Base-by-base conservation (phyloP, 2,113 vertebrate genomes). In the Paradoxurus hermaphroditus region DNA sequence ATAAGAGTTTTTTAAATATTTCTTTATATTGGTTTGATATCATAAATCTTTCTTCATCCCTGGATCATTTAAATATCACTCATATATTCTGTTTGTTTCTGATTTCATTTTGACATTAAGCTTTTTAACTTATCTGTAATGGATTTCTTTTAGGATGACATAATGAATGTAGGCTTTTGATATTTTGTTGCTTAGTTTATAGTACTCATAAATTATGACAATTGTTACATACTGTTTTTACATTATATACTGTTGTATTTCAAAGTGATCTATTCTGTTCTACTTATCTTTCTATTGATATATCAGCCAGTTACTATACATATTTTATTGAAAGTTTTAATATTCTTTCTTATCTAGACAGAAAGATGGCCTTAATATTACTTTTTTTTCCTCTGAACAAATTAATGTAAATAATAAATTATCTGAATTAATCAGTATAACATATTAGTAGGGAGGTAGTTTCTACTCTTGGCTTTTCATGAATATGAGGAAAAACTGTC, bases 401-500 rank as follows among this genome's bases (percentile, higher is more conserved):
- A 56, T 46, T 5, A 62, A 39, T 10, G 36, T 2, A 59, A 59
- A 23, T 59, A 59, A 59, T 59, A 59, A 23, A 59, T 59, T 23
- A 5, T 8, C 56, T 59, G 56, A 59, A 59, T 59, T 23, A 23
- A 59, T 78, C 19, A 51, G 2, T 70, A 70, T 31, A 63, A 87
- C 4, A 29, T 56, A 11, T 79, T 79, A 92, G 12, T 21, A 84
- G 63, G 34, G 39, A 84, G 34, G 15, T 44, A 85, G 19, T 82
- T 96, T 93, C 46, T 83, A 65, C 56, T 88, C 51, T 75, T 79
- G 72, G 63, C 7, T 78, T 94, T 91, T 86, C 4, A 79, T 86
- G 14, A 63, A 77, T 63, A 56, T 51, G 15, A 68, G 91, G 51
- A 72, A 70, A 92, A 93, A n/a, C 65, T 85, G 29, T 63, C 44